Percentiles rank a stretch among this genome's conserved stretches.
phyloP scores from a whole-genome alignment of 2,113 vertebrate species.

The Naja naja region DNA sequence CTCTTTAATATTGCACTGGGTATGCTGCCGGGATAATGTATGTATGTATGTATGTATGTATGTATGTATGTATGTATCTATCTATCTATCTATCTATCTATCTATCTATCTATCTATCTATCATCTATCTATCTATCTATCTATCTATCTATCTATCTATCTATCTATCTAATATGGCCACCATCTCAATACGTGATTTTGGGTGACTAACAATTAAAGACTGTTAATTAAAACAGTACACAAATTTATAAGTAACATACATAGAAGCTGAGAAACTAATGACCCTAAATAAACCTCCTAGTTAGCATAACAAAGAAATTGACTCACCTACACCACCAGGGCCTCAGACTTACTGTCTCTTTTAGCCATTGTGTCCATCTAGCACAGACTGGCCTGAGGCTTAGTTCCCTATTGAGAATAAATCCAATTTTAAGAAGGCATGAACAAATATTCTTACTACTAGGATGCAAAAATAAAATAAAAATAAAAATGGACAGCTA shows the following conservation, averaged over 20 bases:
- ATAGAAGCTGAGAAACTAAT: neutral
- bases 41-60: no score
- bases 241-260: neutral
- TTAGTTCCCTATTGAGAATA: neutral
- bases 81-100: no score
- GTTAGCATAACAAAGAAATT: neutral
- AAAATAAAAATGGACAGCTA: neutral
- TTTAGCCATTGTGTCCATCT: neutral
- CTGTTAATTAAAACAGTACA: neutral
- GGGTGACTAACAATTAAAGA: neutral
- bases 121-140: no score
- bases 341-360: neutral
- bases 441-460: neutral
- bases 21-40: neutral
- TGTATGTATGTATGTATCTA: no score
- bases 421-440: neutral
- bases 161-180: neutral
- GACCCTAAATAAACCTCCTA: neutral
- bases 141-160: no score
- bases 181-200: neutral
- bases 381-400: neutral
- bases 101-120: no score
- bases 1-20: neutral
- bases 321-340: neutral
- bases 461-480: neutral